Percentiles rank a stretch among this genome's conserved stretches.
phyloP scores from a whole-genome alignment of 2,888 invertebrate species.

The Drosophila vallismaia region DNA sequence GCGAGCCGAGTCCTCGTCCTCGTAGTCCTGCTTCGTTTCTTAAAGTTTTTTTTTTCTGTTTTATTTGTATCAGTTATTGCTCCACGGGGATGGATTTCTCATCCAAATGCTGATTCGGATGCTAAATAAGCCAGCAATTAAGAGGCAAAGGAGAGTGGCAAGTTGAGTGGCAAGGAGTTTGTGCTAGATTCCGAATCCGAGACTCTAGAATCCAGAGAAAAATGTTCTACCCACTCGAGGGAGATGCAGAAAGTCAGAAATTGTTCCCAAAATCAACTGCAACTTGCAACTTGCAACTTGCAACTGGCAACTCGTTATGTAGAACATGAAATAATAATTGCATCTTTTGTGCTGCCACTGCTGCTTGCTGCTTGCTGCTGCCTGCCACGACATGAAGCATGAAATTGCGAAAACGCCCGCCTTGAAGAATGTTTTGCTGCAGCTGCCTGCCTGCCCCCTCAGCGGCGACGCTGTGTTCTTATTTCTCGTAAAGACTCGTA shows the following conservation, averaged over 20 bases:
- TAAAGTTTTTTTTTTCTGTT: background rate
- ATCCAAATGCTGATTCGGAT: background rate
- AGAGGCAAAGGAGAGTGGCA: background rate
- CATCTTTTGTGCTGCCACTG: constrained; percentile 14
- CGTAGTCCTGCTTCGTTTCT: background rate
- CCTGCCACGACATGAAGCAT: constrained; percentile 45
- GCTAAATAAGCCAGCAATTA: constrained; percentile 5
- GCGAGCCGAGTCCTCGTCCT: background rate
- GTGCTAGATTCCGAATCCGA: too few relatives aligned
- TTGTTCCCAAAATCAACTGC: constrained; percentile 1
- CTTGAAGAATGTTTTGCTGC: constrained; percentile 49
- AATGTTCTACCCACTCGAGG: background rate
- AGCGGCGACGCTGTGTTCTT: background rate
- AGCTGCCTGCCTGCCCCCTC: background rate
- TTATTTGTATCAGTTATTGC: background rate
- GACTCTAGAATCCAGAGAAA: too few relatives aligned
- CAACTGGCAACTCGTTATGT: constrained; percentile 31
- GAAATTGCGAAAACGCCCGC: constrained; percentile 44
- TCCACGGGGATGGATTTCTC: background rate
- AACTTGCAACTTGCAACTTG: background rate
- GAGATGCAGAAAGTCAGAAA: background rate
- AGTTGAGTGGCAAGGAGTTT: too few relatives aligned
- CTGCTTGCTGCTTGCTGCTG: background rate
- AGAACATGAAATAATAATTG: constrained; percentile 58
- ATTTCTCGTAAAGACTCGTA: background rate